Evolutionary conservation across 2,797 vertebrate genomes (phyloP).

Genomic region (Sandelia bainsii): DNA sequence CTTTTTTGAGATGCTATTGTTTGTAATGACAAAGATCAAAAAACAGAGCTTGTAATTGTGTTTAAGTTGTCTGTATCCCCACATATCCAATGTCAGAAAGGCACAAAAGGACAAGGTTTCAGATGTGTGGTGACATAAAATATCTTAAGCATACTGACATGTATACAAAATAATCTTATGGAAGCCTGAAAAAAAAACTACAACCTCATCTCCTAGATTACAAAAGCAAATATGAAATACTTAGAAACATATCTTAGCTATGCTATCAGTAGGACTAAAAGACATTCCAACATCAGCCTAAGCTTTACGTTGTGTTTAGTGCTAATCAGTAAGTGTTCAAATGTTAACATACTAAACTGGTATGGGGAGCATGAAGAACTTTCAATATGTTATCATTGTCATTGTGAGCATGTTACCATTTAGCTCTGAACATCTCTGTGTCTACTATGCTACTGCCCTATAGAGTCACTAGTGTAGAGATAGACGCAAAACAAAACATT

Average conservation of each 20-base stretch:
- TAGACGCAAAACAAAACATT: not conserved
- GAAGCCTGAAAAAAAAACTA: no score
- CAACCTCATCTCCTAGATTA: no score
- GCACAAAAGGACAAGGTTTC: not conserved
- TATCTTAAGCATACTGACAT: not conserved
- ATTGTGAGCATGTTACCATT: not conserved
- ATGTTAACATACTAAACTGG: no score
- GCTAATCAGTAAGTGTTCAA: no score
- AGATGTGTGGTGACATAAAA: slow-evolving; percentile 1
- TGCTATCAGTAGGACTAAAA: no score
- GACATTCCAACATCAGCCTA: no score
- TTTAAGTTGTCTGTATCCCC: not conserved
- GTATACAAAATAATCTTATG: not conserved
- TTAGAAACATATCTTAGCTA: no score
- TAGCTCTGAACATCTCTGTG: not conserved
- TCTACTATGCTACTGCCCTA: not conserved
- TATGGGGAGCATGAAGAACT: not conserved
- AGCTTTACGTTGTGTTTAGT: no score
- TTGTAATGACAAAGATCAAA: not conserved
- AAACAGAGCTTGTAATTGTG: not conserved
- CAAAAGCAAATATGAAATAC: not conserved
- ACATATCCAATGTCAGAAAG: not conserved
- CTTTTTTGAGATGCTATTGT: not conserved
- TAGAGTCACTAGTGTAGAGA: not conserved
- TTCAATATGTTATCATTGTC: not conserved